Evolutionary conservation across 2,113 vertebrate species (phyloP).

Genomic region (Pogona vitticeps): DNA sequence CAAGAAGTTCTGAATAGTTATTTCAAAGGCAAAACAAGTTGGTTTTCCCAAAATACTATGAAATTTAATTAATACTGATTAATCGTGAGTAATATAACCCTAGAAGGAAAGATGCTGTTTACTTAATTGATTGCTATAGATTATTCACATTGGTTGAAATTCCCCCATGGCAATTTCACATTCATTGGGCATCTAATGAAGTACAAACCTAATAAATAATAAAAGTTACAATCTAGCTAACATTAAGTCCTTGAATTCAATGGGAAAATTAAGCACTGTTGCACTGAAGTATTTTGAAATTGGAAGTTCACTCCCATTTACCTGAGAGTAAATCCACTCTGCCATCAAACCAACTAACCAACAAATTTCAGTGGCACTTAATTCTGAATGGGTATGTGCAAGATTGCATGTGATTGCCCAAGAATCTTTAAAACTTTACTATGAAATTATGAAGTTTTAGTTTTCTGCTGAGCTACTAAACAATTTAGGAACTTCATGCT

Average conservation of each 20-base stretch:
- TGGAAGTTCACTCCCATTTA: neutral
- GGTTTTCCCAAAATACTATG: neutral
- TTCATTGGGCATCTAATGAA: neutral
- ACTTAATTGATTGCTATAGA: neutral
- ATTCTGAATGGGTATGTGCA: neutral
- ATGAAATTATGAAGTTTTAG: neutral
- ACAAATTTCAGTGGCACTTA: neutral
- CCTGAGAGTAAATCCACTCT: neutral
- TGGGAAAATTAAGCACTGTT: neutral
- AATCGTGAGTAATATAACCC: neutral
- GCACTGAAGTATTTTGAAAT: neutral
- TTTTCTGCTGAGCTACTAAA: neutral
- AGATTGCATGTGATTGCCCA: neutral
- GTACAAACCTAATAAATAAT: neutral
- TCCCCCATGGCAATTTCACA: neutral
- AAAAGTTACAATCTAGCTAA: neutral
- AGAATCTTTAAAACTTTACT: neutral
- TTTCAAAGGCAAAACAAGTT: neutral
- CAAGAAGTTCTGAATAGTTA: neutral
- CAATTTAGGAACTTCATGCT: neutral
- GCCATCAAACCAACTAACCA: neutral
- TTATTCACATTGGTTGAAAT: neutral
- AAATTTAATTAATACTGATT: conserved; percentile 1
- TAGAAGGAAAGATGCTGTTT: neutral
- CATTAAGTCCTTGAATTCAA: neutral